Evolutionary conservation across 2,797 vertebrate genomes (phyloP), one percentile per base, ranked within the genome.

Genomic region (Molothrus aeneus): DNA sequence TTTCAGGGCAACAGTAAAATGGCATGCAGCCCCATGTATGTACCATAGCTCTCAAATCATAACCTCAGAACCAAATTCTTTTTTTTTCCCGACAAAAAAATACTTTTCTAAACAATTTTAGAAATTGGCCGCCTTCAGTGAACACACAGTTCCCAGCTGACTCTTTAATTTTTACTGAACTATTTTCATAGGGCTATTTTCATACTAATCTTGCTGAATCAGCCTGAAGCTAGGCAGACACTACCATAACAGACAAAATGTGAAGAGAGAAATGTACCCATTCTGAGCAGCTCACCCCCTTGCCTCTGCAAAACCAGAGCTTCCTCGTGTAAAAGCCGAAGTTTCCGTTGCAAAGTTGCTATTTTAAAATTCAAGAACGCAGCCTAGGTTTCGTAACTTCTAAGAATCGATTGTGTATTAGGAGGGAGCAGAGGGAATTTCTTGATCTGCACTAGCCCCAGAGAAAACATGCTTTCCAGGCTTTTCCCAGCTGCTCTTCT

Each of bases 11-110:
- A 31, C 0, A 45, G 20, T 45, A 88, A 38, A 92, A 14, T 2
- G 13, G 56, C 18, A 40, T 19, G 25, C 36, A 51, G 42, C 45
- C 66, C 70, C 8, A 2, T 9, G 2, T 16, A 40, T 6, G 22
- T 63, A 51, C 36, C 38, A 51, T 0, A 72, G 38, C n/a, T 54
- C 47, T 73, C 43, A 66, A 84, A 68, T 42, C 16, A 4, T 10
- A 72, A 7, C 66, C 31, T 89, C 32, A 82, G 43, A 91, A 73
- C 1, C 1, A 64, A 86, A 28, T 15, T 45, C 1, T 45, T 54
- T 2, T 18, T 32, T 32, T 26, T 9, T 2, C 13, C 13, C 11
- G 0, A 2, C 0, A 0, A 14, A 47, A 88, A 88, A 91, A 15
- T 20, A 81, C 54, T 83, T 90, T 65, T 57, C 69, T 50, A 48